Evolutionary conservation across 2,797 vertebrate species (phyloP).

Genomic region (Apodemus agrarius): DNA sequence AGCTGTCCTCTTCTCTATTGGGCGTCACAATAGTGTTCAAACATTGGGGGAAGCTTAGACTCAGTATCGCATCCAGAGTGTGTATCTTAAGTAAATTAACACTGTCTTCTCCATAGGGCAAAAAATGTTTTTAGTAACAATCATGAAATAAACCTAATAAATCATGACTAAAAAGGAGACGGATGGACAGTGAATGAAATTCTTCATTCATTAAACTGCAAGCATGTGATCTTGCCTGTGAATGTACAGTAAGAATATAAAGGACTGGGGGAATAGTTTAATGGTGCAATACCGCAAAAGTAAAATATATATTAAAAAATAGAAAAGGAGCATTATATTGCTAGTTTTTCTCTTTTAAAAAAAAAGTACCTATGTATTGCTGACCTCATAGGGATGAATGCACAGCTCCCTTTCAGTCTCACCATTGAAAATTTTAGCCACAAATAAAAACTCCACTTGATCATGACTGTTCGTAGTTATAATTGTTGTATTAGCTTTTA

Average conservation of each 20-base stretch:
- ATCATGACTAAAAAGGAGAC: neutral
- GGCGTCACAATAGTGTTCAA: neutral
- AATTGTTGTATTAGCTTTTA: neutral
- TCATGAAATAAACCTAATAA: slow-evolving; percentile 24
- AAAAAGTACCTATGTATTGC: neutral
- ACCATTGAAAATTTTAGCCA: neutral
- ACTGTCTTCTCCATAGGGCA: neutral
- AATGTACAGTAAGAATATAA: neutral
- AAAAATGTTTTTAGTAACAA: neutral
- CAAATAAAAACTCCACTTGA: neutral
- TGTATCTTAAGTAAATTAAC: neutral
- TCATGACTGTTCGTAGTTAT: neutral
- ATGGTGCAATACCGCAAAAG: neutral
- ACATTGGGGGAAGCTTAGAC: neutral
- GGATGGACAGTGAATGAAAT: neutral
- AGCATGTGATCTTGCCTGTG: neutral
- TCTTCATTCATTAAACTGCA: neutral
- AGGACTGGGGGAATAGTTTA: neutral
- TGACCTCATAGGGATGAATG: neutral
- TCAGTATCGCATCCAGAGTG: neutral
- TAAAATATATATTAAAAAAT: neutral
- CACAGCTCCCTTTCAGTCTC: neutral
- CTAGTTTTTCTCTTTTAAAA: neutral
- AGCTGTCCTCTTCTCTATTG: neutral
- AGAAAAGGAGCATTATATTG: neutral